Base-by-base conservation (phyloP, 2,797 vertebrate genomes). In the Protosalanx chinensis region DNA sequence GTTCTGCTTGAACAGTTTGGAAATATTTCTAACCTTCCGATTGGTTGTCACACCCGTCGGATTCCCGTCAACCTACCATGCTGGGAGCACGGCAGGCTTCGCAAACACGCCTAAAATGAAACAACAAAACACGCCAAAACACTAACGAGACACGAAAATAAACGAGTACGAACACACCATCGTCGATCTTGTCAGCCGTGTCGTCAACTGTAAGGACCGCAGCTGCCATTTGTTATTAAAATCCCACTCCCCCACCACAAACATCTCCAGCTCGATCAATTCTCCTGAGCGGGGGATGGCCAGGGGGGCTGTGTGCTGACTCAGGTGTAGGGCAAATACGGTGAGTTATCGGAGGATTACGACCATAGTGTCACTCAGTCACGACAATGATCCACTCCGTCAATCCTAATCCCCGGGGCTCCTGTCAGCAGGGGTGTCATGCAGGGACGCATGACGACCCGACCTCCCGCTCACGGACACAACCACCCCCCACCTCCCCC, bases 261-360 rank as follows among this genome's bases (percentile, higher is more conserved):
- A 27, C 71, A 53, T 8, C 23, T 16, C 6, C 67, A 18, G 29
- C 68, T 65, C 70, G 85, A 90, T 91, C 89, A 88, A 86, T 91
- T 87, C 53, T 76, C 51, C 15, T 30, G 81, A 87, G 88, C 88
- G 85, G 76, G 87, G 90, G 81, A 13, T 2, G 41, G 85, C 82
- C 82, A 1, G 37, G 37, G 72, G 64, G 77, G 78, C 72, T 78
- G 81, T 88, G 78, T 89, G 89, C 91, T 91, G 89, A 93, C 84
- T 91, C 84, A 88, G 87, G 80, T 71, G 23, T 82, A 82, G 41
- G 79, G 81, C 84, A 85, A 87, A 90, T 86, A 84, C 84, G 71
- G 75, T 81, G 84, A 90, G 84, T 82, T 86, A 88, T 84, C 81
- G 85, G 79, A 71, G 82, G 87, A 85, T 84, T 81, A 84, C 84